Conservation (phyloP, 2,113 vertebrate genomes). For the Aptenodytes patagonicus region DNA sequence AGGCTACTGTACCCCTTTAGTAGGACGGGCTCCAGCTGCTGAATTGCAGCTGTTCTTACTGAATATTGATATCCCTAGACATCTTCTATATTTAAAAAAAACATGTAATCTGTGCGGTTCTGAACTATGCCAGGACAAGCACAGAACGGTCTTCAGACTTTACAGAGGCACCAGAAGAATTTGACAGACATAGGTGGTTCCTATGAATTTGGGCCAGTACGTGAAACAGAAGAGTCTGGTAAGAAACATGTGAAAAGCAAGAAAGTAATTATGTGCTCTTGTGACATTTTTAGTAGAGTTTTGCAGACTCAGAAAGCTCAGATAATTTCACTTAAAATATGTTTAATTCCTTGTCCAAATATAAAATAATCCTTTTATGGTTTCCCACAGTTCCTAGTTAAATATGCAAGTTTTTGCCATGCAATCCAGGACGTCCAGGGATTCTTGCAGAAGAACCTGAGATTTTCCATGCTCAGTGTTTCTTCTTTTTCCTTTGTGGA, state of each 20-base stretch:
- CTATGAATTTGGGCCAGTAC: neutral
- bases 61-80: neutral
- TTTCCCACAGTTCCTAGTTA: neutral
- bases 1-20: neutral
- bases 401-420: neutral
- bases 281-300: slow-evolving; percentile 32
- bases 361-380: slow-evolving; percentile 6
- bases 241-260: neutral
- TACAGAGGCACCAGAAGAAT: neutral
- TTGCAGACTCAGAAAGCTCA: slow-evolving; percentile 13
- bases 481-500: neutral
- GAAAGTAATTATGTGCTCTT: slow-evolving; percentile 20
- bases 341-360: slow-evolving; percentile 30
- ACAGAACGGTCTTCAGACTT: slow-evolving; percentile 10
- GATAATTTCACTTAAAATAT: slow-evolving; percentile 21
- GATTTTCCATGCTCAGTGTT: neutral
- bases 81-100: neutral
- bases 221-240: slow-evolving; percentile 18
- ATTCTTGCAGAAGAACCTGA: neutral
- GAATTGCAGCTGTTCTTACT: neutral
- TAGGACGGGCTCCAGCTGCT: slow-evolving; percentile 6
- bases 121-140: slow-evolving; percentile 33
- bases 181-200: slow-evolving; percentile 18
- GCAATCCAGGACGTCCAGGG: neutral
- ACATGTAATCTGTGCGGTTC: neutral